Percentiles rank a stretch among this genome's conserved stretches.
Conservation (phyloP, 1,140 invertebrate genomes). For the Heliothis virescens region DNA sequence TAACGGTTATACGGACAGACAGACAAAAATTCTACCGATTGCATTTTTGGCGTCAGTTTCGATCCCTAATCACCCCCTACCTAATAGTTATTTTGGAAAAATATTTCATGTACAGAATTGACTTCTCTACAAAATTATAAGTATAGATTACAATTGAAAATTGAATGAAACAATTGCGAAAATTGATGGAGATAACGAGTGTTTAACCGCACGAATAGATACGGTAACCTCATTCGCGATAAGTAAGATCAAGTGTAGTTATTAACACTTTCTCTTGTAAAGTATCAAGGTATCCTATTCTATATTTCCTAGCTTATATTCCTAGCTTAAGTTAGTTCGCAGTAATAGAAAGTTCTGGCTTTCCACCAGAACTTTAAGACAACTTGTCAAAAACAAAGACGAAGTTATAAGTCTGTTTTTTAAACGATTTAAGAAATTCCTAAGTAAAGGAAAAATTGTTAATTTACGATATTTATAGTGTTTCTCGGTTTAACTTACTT, state of each 20-base stretch:
- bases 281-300: conserved; percentile 15
- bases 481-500: no score
- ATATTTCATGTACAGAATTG: no score
- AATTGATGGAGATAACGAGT: conserved; percentile 1
- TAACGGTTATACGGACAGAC: no score
- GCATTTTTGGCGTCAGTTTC: no score
- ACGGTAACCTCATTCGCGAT: conserved; percentile 10
- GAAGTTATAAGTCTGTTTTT: not conserved
- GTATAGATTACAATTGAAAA: conserved; percentile 18
- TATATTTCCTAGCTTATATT: not conserved
- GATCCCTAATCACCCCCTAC: no score
- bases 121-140: no score
- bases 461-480: no score
- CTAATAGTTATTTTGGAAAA: no score
- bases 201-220: conserved; percentile 22
- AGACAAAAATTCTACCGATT: no score
- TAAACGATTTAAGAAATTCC: not conserved
- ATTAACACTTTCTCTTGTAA: conserved; percentile 31
- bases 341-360: no score
- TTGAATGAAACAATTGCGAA: conserved; percentile 16
- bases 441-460: no score
- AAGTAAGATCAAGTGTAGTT: conserved; percentile 24
- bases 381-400: not conserved
- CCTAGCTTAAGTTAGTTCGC: not conserved
- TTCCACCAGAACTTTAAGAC: not conserved